phyloP scores from a whole-genome alignment of 2,888 invertebrate species.

The Escarpia spicata region DNA sequence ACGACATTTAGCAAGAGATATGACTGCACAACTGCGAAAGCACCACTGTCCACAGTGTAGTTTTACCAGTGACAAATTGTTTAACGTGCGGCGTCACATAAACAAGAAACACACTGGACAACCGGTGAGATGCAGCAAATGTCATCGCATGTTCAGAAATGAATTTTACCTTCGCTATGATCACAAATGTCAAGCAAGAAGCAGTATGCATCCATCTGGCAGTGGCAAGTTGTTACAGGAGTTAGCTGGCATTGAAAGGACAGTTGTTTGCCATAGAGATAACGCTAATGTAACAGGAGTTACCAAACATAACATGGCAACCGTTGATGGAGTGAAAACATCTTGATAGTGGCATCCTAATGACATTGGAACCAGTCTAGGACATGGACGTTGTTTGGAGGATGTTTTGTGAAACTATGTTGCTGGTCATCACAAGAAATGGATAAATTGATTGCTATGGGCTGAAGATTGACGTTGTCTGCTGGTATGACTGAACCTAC shows the following conservation, averaged over 20 bases:
- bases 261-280: neutral
- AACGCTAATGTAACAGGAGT: neutral
- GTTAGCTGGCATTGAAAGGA: neutral
- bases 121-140: neutral
- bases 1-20: neutral
- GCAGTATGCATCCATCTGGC: neutral
- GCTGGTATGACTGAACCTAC: neutral
- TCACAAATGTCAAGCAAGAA: neutral
- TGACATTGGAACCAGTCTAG: neutral
- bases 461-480: neutral
- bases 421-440: neutral
- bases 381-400: neutral
- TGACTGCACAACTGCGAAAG: neutral
- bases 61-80: conserved; percentile 13
- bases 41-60: neutral
- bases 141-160: conserved; percentile 11
- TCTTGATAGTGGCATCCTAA: neutral
- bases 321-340: neutral
- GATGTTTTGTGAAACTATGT: neutral
- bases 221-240: neutral
- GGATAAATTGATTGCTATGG: neutral
- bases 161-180: conserved; percentile 6
- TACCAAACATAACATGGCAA: neutral
- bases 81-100: conserved; percentile 12
- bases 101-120: conserved; percentile 5